Evolutionary conservation across 2,797 vertebrate genomes (phyloP).

Genomic region (Hylomyscus alleni): DNA sequence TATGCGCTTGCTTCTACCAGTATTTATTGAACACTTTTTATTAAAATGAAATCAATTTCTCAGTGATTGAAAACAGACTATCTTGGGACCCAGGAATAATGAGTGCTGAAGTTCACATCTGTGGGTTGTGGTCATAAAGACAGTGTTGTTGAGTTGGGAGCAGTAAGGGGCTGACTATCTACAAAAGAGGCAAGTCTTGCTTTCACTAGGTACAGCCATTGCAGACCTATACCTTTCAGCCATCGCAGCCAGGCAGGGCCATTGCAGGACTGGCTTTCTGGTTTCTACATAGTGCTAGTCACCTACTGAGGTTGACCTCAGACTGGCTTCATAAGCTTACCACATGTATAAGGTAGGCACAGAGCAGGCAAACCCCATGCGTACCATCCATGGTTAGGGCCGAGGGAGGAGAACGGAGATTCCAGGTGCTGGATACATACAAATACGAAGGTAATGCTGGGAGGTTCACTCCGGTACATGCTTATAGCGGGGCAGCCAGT

Average conservation of each 20-base stretch:
- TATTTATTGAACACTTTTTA: conserved; percentile 48
- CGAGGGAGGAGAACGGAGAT: not conserved
- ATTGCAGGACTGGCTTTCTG: not conserved
- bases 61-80: conserved; percentile 30
- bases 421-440: not conserved
- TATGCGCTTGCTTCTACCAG: not conserved
- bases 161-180: not conserved
- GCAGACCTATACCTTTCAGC: not conserved
- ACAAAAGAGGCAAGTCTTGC: not conserved
- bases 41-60: conserved; percentile 62
- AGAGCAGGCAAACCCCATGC: no score
- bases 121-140: not conserved
- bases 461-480: not conserved
- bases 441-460: not conserved
- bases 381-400: accelerated
- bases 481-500: accelerated
- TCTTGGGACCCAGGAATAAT: not conserved
- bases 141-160: not conserved
- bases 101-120: conserved; percentile 9
- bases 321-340: not conserved
- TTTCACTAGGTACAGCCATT: not conserved
- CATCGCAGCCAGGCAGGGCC: not conserved
- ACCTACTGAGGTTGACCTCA: not conserved
- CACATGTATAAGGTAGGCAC: not conserved
- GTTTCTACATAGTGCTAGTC: not conserved